Conservation (phyloP, 2,888 invertebrate genomes). For the Drosophila hamatofila region DNA sequence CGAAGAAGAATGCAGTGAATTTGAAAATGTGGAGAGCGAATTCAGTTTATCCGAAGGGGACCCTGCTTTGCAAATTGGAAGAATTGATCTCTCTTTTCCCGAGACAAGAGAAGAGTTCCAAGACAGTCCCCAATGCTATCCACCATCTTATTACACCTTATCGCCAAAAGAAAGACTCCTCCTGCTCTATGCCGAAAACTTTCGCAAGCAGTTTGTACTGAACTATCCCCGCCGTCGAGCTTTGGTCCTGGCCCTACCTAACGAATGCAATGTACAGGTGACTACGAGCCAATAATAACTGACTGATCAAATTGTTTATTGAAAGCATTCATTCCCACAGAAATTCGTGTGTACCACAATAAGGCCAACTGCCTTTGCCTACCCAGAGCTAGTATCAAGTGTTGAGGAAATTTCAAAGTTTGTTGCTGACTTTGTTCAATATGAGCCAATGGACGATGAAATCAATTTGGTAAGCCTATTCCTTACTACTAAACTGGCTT, state of each 20-base stretch:
- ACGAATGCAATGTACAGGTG: conserved; percentile 92
- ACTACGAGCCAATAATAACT: background rate
- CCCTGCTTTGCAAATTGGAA: conserved; percentile 66
- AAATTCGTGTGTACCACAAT: conserved; percentile 96
- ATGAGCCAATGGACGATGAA: conserved; percentile 89
- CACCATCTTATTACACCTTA: conserved; percentile 88
- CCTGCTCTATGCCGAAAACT: conserved; percentile 91
- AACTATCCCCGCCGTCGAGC: conserved; percentile 88
- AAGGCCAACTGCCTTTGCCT: conserved; percentile 91
- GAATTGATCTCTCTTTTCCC: conserved; percentile 83
- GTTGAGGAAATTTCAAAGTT: conserved; percentile 91
- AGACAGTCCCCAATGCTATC: conserved; percentile 87
- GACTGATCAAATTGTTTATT: background rate
- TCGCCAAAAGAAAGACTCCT: conserved; percentile 90
- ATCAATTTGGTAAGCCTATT: conserved; percentile 88
- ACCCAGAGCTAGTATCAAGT: conserved; percentile 87
- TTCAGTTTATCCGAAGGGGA: conserved; percentile 70
- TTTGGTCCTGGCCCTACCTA: conserved; percentile 89
- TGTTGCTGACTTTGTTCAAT: conserved; percentile 91
- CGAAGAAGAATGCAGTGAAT: conserved; percentile 44
- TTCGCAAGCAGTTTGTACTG: conserved; percentile 89
- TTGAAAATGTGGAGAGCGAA: conserved; percentile 36
- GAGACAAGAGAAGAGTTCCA: conserved; percentile 74
- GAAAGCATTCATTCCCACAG: conserved; percentile 85
- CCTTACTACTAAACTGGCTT: no score